Percentiles rank a stretch among this genome's conserved stretches.
phyloP scores from a whole-genome alignment of 2,888 invertebrate species.

The Amphipoea oculea region DNA sequence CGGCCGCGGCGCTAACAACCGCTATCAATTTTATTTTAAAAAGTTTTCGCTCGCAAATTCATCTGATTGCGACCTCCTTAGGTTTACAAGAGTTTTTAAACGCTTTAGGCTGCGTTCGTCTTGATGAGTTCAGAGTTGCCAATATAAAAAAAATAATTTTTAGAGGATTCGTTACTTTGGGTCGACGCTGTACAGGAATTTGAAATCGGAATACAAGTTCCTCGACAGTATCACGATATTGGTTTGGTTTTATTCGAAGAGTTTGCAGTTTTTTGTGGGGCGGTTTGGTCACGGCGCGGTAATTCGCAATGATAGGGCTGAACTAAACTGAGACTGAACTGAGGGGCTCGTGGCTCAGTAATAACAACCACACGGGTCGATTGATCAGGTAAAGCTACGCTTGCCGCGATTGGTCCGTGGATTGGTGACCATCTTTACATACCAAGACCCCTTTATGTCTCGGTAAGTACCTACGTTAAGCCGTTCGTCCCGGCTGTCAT shows the following conservation, averaged over 20 bases:
- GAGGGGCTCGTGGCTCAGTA: not conserved
- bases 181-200: conserved; percentile 8
- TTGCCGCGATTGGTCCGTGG: not conserved
- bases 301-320: conserved; percentile 69
- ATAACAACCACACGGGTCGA: not conserved
- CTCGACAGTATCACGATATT: conserved; percentile 49
- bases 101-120: conserved; percentile 68
- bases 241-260: conserved; percentile 74
- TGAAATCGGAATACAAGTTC: conserved; percentile 49
- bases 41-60: conserved; percentile 77
- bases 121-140: conserved; percentile 64
- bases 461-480: too few species aligned
- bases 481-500: too few species aligned
- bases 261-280: conserved; percentile 72
- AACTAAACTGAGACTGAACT: conserved; percentile 49
- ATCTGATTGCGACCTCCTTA: conserved; percentile 78
- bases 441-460: not conserved
- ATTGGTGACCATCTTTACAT: not conserved
- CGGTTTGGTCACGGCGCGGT: conserved; percentile 70
- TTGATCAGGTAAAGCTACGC: not conserved
- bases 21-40: conserved; percentile 77
- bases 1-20: conserved; percentile 61
- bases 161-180: conserved; percentile 31
- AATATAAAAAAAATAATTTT: conserved; percentile 38
- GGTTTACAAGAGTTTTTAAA: conserved; percentile 78